Evolutionary conservation across 1,140 invertebrate genomes (phyloP).

Genomic region (Drosophila sproati): DNA sequence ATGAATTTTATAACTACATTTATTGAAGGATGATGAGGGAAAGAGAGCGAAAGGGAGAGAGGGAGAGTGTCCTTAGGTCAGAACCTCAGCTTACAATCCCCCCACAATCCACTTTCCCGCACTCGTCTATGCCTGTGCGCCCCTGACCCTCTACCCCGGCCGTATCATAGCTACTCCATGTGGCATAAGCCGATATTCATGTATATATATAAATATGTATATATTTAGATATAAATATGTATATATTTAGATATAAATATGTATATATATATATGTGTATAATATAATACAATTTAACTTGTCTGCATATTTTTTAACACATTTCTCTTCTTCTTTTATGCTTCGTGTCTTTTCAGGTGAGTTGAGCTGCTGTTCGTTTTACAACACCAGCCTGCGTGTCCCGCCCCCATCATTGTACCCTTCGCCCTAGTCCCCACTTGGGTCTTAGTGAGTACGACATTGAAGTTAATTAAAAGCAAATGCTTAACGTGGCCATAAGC

Average conservation of each 20-base stretch:
- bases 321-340: slow-evolving; percentile 14
- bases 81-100: background rate
- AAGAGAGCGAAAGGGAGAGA: background rate
- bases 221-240: too few relatives aligned
- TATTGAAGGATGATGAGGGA: slow-evolving; percentile 1
- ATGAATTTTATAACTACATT: slow-evolving; percentile 58
- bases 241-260: too few relatives aligned
- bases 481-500: slow-evolving; percentile 46
- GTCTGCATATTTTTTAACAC: slow-evolving; percentile 32
- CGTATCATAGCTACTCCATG: slow-evolving; percentile 13
- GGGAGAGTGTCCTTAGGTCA: slow-evolving; percentile 8
- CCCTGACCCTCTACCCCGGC: background rate
- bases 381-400: background rate
- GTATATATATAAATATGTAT: too few relatives aligned
- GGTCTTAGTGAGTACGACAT: slow-evolving; percentile 38
- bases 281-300: slow-evolving; percentile 53
- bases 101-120: background rate
- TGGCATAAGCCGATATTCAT: slow-evolving; percentile 49
- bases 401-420: background rate
- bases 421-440: slow-evolving; percentile 1
- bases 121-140: background rate
- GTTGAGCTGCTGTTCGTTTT: slow-evolving; percentile 33
- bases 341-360: slow-evolving; percentile 65
- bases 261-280: too few relatives aligned
- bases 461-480: slow-evolving; percentile 72